Evolutionary conservation across 2,797 vertebrate species (phyloP).

Genomic region (Tiaroga cobitis): DNA sequence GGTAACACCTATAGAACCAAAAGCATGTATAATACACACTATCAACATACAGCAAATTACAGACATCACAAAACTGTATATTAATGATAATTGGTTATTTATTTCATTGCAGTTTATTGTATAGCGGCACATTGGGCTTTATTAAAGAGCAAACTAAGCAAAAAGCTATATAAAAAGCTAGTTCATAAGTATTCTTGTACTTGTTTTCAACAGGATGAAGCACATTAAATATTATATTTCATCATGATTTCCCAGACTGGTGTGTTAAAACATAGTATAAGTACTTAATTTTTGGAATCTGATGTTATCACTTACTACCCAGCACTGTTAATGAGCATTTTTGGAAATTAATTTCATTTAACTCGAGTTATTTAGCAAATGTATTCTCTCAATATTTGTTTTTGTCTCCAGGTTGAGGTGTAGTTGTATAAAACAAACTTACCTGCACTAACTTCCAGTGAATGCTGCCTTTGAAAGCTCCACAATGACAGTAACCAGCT

Average conservation of each 20-base stretch:
- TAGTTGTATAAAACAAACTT: neutral
- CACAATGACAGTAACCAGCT: neutral
- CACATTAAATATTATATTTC: too few species aligned
- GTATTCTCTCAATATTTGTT: neutral
- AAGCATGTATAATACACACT: neutral
- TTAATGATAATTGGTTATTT: neutral
- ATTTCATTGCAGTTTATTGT: neutral
- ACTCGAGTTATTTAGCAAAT: neutral
- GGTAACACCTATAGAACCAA: conserved; percentile 2
- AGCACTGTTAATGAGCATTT: neutral
- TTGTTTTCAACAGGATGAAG: too few species aligned
- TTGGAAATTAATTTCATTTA: neutral
- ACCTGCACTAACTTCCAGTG: neutral
- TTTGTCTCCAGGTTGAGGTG: conserved; percentile 4
- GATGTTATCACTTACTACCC: neutral
- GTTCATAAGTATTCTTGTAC: too few species aligned
- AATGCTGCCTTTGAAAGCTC: neutral
- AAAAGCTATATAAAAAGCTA: too few species aligned
- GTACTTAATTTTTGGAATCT: too few species aligned
- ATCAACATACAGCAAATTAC: neutral
- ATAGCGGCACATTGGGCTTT: too few species aligned
- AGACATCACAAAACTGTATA: neutral
- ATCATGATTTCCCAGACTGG: too few species aligned
- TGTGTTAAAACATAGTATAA: too few species aligned
- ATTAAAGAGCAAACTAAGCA: too few species aligned